Evolutionary conservation across 2,113 vertebrate genomes (phyloP).

Genomic region (Crotalus horridus): DNA sequence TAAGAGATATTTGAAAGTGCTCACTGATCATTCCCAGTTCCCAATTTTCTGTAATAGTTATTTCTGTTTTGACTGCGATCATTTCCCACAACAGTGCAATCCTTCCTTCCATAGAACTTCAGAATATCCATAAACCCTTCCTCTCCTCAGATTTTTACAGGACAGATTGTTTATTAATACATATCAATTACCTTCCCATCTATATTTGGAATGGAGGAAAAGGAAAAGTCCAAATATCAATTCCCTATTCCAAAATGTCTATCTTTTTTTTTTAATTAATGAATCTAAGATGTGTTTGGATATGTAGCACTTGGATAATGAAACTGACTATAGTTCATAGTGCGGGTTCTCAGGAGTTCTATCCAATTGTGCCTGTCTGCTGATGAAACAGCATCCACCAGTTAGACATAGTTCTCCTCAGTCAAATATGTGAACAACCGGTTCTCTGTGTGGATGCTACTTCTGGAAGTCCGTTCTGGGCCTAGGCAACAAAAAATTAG

Average conservation of each 20-base stretch:
- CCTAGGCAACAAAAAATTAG: too few species aligned
- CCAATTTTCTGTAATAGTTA: background rate
- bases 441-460: too few species aligned
- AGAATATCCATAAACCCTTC: background rate
- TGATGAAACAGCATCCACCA: background rate
- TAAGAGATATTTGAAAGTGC: conserved; percentile 27
- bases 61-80: conserved; percentile 30
- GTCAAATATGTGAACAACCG: too few species aligned
- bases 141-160: background rate
- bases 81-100: background rate
- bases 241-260: background rate
- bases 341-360: background rate
- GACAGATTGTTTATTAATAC: background rate
- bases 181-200: background rate
- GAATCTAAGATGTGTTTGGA: background rate
- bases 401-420: background rate
- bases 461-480: too few species aligned
- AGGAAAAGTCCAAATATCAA: conserved; percentile 3
- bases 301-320: background rate
- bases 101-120: conserved; percentile 17
- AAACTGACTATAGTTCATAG: background rate
- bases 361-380: background rate
- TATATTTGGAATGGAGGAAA: conserved; percentile 17
- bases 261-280: background rate
- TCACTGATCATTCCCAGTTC: background rate